Percentiles rank a stretch among this genome's conserved stretches.
Evolutionary conservation across 2,797 vertebrate genomes (phyloP).

Genomic region (Myotis myotis): DNA sequence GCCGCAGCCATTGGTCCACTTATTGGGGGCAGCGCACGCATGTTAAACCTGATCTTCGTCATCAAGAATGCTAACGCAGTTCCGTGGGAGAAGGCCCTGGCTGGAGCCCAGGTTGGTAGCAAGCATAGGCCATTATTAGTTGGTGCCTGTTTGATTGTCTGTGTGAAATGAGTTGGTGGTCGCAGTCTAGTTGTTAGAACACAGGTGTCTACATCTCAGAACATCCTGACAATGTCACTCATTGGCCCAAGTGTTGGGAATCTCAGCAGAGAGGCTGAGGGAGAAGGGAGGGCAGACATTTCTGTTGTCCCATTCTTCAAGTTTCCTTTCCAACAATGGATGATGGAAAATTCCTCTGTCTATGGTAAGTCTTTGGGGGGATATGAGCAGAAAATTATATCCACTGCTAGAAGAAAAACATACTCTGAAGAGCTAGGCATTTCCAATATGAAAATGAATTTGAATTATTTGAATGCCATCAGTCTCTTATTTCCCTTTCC

Average conservation of each 20-base stretch:
- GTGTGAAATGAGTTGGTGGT: slow-evolving; percentile 45
- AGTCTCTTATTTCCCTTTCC: neutral
- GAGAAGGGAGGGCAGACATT: neutral
- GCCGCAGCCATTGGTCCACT: neutral
- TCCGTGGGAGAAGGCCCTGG: neutral
- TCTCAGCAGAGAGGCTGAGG: slow-evolving; percentile 39
- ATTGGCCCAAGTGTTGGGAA: slow-evolving; percentile 2
- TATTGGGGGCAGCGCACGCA: neutral
- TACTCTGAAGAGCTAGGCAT: neutral
- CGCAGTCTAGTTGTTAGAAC: slow-evolving; percentile 54
- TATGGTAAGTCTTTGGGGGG: neutral
- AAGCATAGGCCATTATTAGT: neutral
- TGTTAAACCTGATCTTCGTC: neutral
- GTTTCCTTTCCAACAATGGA: neutral
- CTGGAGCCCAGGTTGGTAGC: slow-evolving; percentile 33
- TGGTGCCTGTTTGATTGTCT: slow-evolving; percentile 47
- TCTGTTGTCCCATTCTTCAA: neutral
- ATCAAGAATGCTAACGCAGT: neutral
- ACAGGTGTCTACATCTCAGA: slow-evolving; percentile 53
- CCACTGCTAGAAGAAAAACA: neutral
- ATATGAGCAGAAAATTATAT: neutral
- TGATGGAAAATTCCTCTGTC: neutral
- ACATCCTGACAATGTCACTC: slow-evolving; percentile 23
- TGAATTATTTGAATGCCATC: neutral
- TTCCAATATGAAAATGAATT: neutral